Conservation (phyloP, 2,888 invertebrate genomes). For the Drosophila putrida region DNA sequence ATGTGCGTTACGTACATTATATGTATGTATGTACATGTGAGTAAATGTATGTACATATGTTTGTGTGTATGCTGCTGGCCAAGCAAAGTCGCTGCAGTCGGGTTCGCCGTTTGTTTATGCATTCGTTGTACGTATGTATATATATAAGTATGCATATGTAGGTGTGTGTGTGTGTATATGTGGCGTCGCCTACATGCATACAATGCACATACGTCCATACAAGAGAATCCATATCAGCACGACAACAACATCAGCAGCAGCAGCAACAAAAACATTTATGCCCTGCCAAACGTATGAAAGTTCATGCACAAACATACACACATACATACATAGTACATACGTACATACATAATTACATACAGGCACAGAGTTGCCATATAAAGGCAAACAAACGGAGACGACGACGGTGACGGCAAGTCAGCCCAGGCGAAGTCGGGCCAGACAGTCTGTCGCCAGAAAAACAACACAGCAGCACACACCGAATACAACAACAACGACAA, state of each 20-base stretch:
- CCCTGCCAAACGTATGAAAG: conserved; percentile 67
- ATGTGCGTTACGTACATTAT: neutral
- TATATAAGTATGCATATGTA: conserved; percentile 13
- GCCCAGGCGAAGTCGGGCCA: conserved; percentile 62
- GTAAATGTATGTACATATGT: neutral
- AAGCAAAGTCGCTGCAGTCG: conserved; percentile 20
- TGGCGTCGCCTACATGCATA: conserved; percentile 45
- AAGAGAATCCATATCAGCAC: conserved; percentile 76
- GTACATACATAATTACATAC: conserved; percentile 27
- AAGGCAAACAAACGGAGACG: conserved; percentile 57
- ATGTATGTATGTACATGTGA: neutral
- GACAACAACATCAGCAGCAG: conserved; percentile 36
- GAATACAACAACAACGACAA: conserved; percentile 12
- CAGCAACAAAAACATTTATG: conserved; percentile 55
- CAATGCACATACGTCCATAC: conserved; percentile 39
- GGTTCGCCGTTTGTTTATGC: conserved; percentile 2
- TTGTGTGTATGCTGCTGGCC: conserved; percentile 23
- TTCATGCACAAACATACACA: conserved; percentile 58
- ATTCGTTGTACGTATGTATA: conserved; percentile 2
- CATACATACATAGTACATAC: conserved; percentile 27
- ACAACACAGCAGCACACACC: conserved; percentile 45
- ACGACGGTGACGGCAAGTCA: conserved; percentile 35
- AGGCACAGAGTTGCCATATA: conserved; percentile 59
- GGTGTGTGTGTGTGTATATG: conserved; percentile 12
- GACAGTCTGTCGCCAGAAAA: conserved; percentile 71